phyloP scores from a whole-genome alignment of 2,113 vertebrate species.

The Tringa solitaria region DNA sequence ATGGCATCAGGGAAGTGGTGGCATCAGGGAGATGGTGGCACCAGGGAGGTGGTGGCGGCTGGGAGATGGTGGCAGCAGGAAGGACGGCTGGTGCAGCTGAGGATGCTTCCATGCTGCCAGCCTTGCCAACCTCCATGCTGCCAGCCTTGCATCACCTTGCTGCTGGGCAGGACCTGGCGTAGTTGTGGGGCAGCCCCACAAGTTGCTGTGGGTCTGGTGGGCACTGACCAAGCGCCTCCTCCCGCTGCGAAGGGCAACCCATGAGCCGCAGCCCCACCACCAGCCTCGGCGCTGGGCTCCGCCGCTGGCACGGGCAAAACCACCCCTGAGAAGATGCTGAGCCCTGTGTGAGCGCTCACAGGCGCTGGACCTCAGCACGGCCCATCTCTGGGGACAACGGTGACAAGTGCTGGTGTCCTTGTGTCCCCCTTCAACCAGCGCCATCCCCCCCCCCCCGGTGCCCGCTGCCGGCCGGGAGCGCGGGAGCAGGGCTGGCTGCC shows the following conservation, averaged over 20 bases:
- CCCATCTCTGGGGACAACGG: background rate
- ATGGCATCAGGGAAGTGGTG: background rate
- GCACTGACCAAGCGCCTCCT: background rate
- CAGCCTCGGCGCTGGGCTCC: rapidly evolving
- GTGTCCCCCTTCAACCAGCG: background rate
- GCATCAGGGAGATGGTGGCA: background rate
- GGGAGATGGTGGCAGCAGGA: background rate
- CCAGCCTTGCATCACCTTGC: rapidly evolving
- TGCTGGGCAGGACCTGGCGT: background rate
- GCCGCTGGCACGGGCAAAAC: rapidly evolving
- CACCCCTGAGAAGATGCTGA: rapidly evolving
- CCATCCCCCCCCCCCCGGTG: rapidly evolving
- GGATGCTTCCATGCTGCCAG: background rate
- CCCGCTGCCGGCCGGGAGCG: background rate
- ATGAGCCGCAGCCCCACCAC: rapidly evolving
- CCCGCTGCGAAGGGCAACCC: rapidly evolving
- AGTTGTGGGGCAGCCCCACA: background rate
- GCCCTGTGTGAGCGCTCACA: rapidly evolving
- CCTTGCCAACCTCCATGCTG: too few relatives aligned
- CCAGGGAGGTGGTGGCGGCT: background rate
- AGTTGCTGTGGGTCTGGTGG: rapidly evolving
- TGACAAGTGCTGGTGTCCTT: background rate
- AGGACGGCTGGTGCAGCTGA: rapidly evolving
- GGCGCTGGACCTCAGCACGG: background rate
- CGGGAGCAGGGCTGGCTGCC: background rate